Evolutionary conservation across 2,797 vertebrate species (phyloP).

Genomic region (Enteromius viviparus): DNA sequence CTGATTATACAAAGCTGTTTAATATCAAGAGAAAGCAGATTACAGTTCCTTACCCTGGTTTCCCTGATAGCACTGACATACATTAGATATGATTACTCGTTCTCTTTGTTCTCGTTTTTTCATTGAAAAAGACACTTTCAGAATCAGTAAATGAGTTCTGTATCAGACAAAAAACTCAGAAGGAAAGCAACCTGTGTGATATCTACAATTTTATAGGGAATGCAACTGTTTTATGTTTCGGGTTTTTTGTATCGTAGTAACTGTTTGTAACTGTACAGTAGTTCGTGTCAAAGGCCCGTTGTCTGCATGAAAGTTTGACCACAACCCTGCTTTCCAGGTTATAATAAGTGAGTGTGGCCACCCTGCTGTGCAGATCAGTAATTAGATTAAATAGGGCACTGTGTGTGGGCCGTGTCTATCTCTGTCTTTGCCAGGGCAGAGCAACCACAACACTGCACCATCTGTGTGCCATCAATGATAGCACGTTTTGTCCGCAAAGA

Average conservation of each 20-base stretch:
- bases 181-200: neutral
- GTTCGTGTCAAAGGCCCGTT: slow-evolving; percentile 2
- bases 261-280: neutral
- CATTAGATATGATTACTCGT: slow-evolving; percentile 36
- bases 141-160: neutral
- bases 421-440: slow-evolving; percentile 17
- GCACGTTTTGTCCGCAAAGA: neutral
- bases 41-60: slow-evolving; percentile 53
- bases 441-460: slow-evolving; percentile 1
- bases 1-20: slow-evolving; percentile 67
- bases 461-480: neutral
- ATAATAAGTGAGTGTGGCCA: slow-evolving; percentile 64
- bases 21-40: slow-evolving; percentile 67
- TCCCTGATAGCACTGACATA: slow-evolving; percentile 23
- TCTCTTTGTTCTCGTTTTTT: slow-evolving; percentile 1
- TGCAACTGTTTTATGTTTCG: neutral
- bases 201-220: neutral
- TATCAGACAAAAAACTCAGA: neutral
- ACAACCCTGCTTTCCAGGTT: slow-evolving; percentile 52
- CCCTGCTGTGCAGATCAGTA: slow-evolving; percentile 68
- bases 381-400: slow-evolving; percentile 70
- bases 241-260: neutral
- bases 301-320: slow-evolving; percentile 9
- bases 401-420: slow-evolving; percentile 23
- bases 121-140: neutral